Percentiles rank a stretch among this genome's conserved stretches.
These are phyloP conservation scores for Prochilodus magdalenae DNA, from an alignment of 2,113 vertebrate genomes.

Conservation along the genomic window DNA sequence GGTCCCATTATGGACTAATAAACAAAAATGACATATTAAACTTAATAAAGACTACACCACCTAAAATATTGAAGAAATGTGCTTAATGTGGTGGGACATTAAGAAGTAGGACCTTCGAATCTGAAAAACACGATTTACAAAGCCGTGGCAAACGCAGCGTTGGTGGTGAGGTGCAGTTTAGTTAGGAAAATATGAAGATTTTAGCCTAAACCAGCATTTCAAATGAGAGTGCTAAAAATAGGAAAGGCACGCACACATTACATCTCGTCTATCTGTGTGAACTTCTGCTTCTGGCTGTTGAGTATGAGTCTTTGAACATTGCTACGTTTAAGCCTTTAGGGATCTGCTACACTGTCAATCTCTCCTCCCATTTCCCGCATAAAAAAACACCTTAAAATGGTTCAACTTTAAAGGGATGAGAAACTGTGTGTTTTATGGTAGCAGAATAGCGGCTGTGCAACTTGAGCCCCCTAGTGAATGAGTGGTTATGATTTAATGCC, in stretches of 20 bases:
- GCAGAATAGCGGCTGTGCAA: conserved; percentile 38
- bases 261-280: conserved; percentile 24
- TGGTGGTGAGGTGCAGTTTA: neutral
- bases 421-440: conserved; percentile 43
- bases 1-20: too few species aligned
- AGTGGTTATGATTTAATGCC: conserved; percentile 54
- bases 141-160: neutral
- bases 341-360: conserved; percentile 61
- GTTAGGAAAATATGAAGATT: conserved; percentile 3
- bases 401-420: conserved; percentile 40
- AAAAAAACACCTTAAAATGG: conserved; percentile 46
- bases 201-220: conserved; percentile 21
- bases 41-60: too few species aligned
- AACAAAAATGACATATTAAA: too few species aligned
- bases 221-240: conserved; percentile 41
- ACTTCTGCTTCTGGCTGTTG: conserved; percentile 46
- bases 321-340: conserved; percentile 53
- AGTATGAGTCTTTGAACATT: conserved; percentile 37
- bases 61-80: too few species aligned
- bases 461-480: conserved; percentile 35
- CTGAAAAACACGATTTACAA: neutral
- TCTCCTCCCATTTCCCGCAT: conserved; percentile 44
- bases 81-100: too few species aligned
- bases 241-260: conserved; percentile 37
- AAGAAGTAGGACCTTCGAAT: neutral